Conservation (phyloP, 2,888 invertebrate species). For the Macropis europaea region DNA sequence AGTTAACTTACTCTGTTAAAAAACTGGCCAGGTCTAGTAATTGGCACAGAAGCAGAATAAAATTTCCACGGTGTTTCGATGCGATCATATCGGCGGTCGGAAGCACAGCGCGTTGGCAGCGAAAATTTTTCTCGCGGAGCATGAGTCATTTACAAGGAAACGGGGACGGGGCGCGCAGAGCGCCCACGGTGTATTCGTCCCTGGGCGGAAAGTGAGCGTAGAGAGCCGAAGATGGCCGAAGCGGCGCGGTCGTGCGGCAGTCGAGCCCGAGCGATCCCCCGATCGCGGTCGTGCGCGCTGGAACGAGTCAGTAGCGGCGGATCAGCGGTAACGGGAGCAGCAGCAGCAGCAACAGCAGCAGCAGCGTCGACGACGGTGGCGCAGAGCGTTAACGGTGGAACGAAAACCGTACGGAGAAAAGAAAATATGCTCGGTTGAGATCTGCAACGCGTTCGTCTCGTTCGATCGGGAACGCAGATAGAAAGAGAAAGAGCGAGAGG, state of each 20-base stretch:
- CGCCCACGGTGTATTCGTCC: slow-evolving; percentile 42
- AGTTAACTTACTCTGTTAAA: too few species aligned
- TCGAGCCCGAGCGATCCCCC: slow-evolving; percentile 62
- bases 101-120: too few species aligned
- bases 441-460: slow-evolving; percentile 6
- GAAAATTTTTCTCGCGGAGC: too few species aligned
- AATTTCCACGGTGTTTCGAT: too few species aligned
- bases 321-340: slow-evolving; percentile 29
- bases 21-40: too few species aligned
- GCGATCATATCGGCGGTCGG: too few species aligned
- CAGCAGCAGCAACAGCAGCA: slow-evolving; percentile 12
- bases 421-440: slow-evolving; percentile 25
- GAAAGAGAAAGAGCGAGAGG: neutral
- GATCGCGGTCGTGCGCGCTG: slow-evolving; percentile 61
- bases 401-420: neutral
- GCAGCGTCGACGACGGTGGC: slow-evolving; percentile 1
- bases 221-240: slow-evolving; percentile 55
- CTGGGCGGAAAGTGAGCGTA: slow-evolving; percentile 64
- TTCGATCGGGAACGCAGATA: neutral
- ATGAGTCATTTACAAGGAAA: slow-evolving; percentile 40
- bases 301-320: slow-evolving; percentile 51
- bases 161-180: slow-evolving; percentile 32
- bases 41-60: too few species aligned
- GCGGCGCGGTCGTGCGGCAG: slow-evolving; percentile 50
- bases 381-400: slow-evolving; percentile 20